A percentile compares a stretch with the other conserved stretches of the same genome.
phyloP scores from a whole-genome alignment of 2,113 vertebrate genomes.

The Varanus salvator region DNA sequence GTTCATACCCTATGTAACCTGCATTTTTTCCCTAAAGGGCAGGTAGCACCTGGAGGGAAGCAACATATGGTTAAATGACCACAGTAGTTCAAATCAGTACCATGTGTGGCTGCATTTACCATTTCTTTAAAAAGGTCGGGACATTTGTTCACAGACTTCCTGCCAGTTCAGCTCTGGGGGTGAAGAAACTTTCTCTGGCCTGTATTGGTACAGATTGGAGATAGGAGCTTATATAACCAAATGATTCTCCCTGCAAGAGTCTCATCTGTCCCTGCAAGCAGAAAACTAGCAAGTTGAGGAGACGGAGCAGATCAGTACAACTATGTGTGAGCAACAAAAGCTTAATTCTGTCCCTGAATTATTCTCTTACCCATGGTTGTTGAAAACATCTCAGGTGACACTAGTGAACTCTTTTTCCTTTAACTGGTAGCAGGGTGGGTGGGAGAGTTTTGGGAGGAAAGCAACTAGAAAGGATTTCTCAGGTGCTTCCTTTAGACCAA shows the following conservation, averaged over 20 bases:
- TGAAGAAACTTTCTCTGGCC: not conserved
- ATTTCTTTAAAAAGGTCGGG: not conserved
- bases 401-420: too few relatives aligned
- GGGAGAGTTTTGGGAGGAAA: too few relatives aligned
- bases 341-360: too few relatives aligned
- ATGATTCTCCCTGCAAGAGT: not conserved
- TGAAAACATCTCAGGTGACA: too few relatives aligned
- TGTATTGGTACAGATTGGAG: not conserved
- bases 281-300: not conserved
- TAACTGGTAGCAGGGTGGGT: too few relatives aligned
- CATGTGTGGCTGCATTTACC: constrained; percentile 49
- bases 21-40: too few relatives aligned
- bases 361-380: too few relatives aligned
- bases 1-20: not conserved
- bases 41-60: not conserved
- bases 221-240: not conserved
- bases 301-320: not conserved
- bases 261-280: too few relatives aligned
- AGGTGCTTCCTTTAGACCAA: too few relatives aligned
- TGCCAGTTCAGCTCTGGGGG: not conserved
- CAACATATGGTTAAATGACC: too few relatives aligned
- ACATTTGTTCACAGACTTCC: not conserved
- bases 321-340: too few relatives aligned
- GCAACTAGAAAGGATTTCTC: too few relatives aligned
- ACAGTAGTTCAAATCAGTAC: not conserved